These are phyloP conservation scores for Drosophila insularis DNA, from an alignment of 1,140 invertebrate species.

Conservation along the genomic window DNA sequence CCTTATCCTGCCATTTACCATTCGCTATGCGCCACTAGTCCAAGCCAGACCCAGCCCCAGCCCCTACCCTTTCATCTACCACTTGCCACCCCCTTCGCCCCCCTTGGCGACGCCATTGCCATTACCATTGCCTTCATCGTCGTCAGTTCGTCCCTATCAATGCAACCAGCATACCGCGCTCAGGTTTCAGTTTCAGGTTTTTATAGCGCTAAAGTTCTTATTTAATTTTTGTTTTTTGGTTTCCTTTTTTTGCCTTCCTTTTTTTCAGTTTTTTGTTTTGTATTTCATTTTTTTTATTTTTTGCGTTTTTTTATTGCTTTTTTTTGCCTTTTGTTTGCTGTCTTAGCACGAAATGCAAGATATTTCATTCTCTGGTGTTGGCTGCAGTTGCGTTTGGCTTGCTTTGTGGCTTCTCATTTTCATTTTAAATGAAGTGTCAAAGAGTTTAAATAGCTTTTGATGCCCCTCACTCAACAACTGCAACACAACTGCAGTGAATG, in stretches of 20 bases:
- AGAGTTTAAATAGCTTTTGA: slow-evolving; percentile 80
- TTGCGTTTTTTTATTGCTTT: slow-evolving; percentile 52
- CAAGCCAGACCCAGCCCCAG: neutral
- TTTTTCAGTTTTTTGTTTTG: slow-evolving; percentile 24
- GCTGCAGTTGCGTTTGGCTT: neutral
- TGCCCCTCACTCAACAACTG: slow-evolving; percentile 53
- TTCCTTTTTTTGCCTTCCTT: too few relatives aligned
- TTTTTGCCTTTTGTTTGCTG: slow-evolving; percentile 64
- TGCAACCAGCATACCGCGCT: slow-evolving; percentile 66
- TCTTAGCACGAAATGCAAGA: slow-evolving; percentile 65
- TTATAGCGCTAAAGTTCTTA: slow-evolving; percentile 64
- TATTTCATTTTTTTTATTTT: slow-evolving; percentile 19
- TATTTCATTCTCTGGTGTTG: slow-evolving; percentile 25
- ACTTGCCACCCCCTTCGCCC: neutral
- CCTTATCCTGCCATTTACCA: neutral
- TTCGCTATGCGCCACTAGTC: slow-evolving; percentile 7
- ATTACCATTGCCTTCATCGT: neutral
- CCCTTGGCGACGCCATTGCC: neutral
- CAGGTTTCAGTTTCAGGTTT: slow-evolving; percentile 73
- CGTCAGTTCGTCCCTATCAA: slow-evolving; percentile 11
- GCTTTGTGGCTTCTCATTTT: slow-evolving; percentile 60
- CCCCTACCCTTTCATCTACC: neutral
- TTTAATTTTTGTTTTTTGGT: slow-evolving; percentile 41
- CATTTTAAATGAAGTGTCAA: slow-evolving; percentile 81
- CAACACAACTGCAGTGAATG: slow-evolving; percentile 47